These are phyloP conservation scores for Gymnothorax reevesii DNA, from an alignment of 2,797 vertebrate species.

Conservation along the genomic window DNA sequence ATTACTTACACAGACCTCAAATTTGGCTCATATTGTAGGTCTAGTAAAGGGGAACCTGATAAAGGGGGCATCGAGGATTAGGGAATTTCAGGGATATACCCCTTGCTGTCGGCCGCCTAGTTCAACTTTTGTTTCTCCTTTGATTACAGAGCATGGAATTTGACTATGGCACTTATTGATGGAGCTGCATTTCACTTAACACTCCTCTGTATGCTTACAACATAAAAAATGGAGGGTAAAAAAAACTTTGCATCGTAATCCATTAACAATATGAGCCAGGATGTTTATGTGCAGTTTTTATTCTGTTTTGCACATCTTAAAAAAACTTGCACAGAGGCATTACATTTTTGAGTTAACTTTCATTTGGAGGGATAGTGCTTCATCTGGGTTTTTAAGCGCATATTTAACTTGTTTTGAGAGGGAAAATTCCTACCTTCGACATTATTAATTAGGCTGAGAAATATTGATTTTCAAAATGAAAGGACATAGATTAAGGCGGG, in stretches of 20 bases:
- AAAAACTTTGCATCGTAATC: background rate
- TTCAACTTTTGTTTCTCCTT: no score
- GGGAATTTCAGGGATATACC: no score
- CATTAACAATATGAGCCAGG: background rate
- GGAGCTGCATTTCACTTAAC: no score
- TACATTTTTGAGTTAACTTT: background rate
- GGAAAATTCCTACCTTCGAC: background rate
- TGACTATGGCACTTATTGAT: no score
- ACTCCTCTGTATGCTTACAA: background rate
- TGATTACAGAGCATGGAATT: no score
- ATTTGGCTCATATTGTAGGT: no score
- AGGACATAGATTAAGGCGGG: background rate
- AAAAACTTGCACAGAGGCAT: background rate
- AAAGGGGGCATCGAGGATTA: no score
- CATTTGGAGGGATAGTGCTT: background rate
- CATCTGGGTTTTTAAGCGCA: no score
- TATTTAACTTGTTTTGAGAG: background rate
- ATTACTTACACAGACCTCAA: no score
- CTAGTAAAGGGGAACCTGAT: no score
- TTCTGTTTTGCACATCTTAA: background rate
- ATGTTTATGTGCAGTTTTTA: background rate
- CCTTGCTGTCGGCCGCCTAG: no score
- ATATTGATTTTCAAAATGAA: slow-evolving; percentile 1
- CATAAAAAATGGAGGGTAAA: background rate
- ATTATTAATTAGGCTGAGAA: background rate